Percentiles rank a stretch among this genome's conserved stretches.
phyloP scores from a whole-genome alignment of 2,113 vertebrate species.

The Scartelaos histophorus region DNA sequence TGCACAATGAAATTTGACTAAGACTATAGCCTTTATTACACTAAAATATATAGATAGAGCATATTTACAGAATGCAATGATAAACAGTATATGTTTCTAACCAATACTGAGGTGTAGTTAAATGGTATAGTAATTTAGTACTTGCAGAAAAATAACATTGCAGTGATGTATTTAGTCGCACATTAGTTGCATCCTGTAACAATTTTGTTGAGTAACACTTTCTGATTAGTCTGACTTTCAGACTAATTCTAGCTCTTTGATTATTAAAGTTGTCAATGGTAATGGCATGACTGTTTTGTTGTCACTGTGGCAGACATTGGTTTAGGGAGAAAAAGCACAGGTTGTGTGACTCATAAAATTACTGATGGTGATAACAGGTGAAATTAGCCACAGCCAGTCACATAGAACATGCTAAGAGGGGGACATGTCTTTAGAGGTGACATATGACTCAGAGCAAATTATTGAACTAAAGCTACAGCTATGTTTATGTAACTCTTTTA shows the following conservation, averaged over 20 bases:
- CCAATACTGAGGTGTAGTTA: too few relatives aligned
- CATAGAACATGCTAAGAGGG: not conserved
- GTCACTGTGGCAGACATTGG: not conserved
- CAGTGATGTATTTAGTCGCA: not conserved
- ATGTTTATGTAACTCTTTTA: not conserved
- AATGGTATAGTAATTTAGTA: not conserved
- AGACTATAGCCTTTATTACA: too few relatives aligned
- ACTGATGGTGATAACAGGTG: not conserved
- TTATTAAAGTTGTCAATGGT: slow-evolving; percentile 10
- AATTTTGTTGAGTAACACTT: not conserved
- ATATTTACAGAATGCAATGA: too few relatives aligned
- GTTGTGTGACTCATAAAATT: slow-evolving; percentile 7
- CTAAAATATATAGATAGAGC: too few relatives aligned
- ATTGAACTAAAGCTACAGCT: not conserved
- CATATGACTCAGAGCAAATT: not conserved
- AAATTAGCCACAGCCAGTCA: not conserved
- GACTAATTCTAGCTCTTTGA: slow-evolving; percentile 14
- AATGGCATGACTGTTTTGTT: slow-evolving; percentile 4
- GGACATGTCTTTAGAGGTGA: not conserved
- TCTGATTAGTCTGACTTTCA: not conserved
- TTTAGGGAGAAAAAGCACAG: not conserved
- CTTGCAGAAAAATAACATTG: not conserved
- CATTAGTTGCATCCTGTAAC: not conserved
- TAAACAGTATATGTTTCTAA: too few relatives aligned
- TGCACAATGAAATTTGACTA: not conserved